Conservation (phyloP, 2,113 vertebrate genomes). For the Corydoras maculifer region DNA sequence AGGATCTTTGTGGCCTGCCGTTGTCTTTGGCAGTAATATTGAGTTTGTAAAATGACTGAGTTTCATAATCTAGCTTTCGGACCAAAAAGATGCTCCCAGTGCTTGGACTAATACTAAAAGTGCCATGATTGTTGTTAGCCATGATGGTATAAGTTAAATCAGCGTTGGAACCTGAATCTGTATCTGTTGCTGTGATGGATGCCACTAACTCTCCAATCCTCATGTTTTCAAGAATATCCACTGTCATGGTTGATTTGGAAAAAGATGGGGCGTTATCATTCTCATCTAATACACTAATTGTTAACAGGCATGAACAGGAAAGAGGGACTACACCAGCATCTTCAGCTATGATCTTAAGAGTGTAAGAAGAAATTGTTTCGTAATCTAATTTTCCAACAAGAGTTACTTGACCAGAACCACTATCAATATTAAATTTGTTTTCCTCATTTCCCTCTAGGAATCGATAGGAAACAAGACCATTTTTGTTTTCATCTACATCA, state of each 20-base stretch:
- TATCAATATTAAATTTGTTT: slow-evolving; percentile 78
- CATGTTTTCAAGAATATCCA: slow-evolving; percentile 94
- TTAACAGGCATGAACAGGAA: slow-evolving; percentile 83
- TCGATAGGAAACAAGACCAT: slow-evolving; percentile 81
- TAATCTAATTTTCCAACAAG: slow-evolving; percentile 87
- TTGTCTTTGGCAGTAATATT: slow-evolving; percentile 91
- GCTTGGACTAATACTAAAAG: slow-evolving; percentile 92
- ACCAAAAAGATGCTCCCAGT: slow-evolving; percentile 92
- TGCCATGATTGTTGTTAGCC: slow-evolving; percentile 87
- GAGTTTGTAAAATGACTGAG: slow-evolving; percentile 84
- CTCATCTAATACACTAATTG: slow-evolving; percentile 86
- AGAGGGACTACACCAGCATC: slow-evolving; percentile 74
- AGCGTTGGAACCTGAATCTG: slow-evolving; percentile 86
- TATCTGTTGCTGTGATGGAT: slow-evolving; percentile 86
- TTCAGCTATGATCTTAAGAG: slow-evolving; percentile 81
- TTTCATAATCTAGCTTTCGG: slow-evolving; percentile 91
- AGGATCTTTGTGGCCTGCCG: slow-evolving; percentile 81
- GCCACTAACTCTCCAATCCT: slow-evolving; percentile 90
- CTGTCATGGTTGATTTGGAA: slow-evolving; percentile 76
- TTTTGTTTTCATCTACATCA: slow-evolving; percentile 87
- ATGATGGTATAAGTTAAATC: slow-evolving; percentile 90
- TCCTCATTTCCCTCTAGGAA: slow-evolving; percentile 87
- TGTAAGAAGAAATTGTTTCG: slow-evolving; percentile 82
- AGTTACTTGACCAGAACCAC: slow-evolving; percentile 82
- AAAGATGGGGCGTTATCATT: slow-evolving; percentile 93